These are phyloP conservation scores for Actinostola sp. DNA, from an alignment of 92 coral and sea anemone genomes.

Conservation along the genomic window DNA sequence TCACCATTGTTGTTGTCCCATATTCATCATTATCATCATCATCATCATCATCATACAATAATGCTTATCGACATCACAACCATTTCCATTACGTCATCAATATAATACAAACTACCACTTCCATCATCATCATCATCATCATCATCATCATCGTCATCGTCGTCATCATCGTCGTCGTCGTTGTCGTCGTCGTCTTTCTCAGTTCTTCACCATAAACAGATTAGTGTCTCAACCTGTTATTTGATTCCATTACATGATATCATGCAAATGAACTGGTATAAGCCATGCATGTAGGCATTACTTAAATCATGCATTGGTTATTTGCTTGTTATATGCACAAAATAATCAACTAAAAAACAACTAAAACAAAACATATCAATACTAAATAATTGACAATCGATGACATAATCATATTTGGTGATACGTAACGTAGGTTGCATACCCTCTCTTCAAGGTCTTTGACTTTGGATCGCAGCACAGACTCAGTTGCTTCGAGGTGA, in stretches of 20 bases:
- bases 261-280: not conserved
- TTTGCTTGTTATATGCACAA: conserved; percentile 8
- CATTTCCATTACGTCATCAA: no score
- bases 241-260: not conserved
- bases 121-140: not conserved
- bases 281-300: conserved; percentile 20
- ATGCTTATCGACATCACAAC: not conserved
- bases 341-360: not conserved
- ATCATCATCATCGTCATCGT: not conserved
- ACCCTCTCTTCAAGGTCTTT: conserved; percentile 73
- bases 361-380: conserved; percentile 2
- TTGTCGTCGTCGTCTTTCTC: not conserved
- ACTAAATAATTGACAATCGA: no score
- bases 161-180: no score
- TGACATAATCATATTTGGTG: no score
- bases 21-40: not conserved
- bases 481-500: conserved; percentile 66
- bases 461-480: conserved; percentile 62
- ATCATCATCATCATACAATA: not conserved
- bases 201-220: not conserved
- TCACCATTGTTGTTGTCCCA: not conserved
- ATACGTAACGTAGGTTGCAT: no score
- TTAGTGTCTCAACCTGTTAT: not conserved
- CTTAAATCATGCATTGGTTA: conserved; percentile 8
- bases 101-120: not conserved